Conservation (phyloP, 2,113 vertebrate genomes). For the Dromiciops gliroides region DNA sequence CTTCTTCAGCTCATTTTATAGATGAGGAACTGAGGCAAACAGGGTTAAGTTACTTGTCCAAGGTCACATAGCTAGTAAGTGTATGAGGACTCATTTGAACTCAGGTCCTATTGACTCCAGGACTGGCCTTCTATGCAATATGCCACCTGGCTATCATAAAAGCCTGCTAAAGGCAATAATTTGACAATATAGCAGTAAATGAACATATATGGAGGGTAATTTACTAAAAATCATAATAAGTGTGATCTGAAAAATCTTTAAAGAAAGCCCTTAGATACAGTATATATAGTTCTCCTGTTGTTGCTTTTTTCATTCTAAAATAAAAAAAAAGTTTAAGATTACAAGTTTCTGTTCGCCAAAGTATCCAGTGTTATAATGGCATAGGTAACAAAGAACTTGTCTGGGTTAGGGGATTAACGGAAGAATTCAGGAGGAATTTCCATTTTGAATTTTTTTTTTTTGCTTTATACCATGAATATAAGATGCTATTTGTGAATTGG, state of each 20-base stretch:
- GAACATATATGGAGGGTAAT: background rate
- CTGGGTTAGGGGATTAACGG: background rate
- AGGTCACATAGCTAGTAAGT: background rate
- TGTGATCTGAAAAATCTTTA: background rate
- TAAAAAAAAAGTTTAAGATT: background rate
- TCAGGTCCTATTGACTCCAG: background rate
- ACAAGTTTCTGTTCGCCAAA: background rate
- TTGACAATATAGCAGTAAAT: background rate
- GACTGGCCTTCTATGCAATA: background rate
- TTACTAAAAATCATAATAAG: background rate
- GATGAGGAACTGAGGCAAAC: background rate
- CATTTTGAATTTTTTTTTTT: conserved; percentile 9
- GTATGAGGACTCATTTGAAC: background rate
- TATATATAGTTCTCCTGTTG: background rate
- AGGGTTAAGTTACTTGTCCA: background rate
- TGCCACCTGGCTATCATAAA: background rate
- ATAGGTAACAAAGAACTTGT: background rate
- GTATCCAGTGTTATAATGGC: background rate
- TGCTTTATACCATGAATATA: background rate
- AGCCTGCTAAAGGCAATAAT: background rate
- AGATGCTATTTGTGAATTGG: conserved; percentile 45
- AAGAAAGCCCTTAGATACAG: background rate
- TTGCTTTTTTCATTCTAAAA: background rate
- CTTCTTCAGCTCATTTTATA: background rate
- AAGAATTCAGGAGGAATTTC: background rate